A percentile compares a stretch with the other conserved stretches of the same genome.
phyloP scores from a whole-genome alignment of 2,888 invertebrate species.

The Ochropleura plecta region DNA sequence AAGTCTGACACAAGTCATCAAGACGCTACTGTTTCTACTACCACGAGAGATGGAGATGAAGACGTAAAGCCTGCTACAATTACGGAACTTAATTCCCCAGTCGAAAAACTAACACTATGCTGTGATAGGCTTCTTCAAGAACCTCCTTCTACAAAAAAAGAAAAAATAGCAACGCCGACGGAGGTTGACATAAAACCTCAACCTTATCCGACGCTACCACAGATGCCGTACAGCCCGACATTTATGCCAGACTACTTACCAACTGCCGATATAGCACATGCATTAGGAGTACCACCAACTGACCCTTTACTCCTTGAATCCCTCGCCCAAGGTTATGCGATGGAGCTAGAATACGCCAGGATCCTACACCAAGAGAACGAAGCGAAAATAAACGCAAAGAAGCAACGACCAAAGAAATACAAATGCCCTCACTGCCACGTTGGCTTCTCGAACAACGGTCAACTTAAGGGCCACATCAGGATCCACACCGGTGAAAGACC shows the following conservation, averaged over 20 bases:
- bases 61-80: constrained; percentile 60
- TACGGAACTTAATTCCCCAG: constrained; percentile 76
- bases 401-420: constrained; percentile 97
- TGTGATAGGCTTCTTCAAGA: constrained; percentile 83
- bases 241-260: constrained; percentile 84
- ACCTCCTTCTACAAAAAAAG: constrained; percentile 67
- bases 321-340: constrained; percentile 90
- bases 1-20: constrained; percentile 83
- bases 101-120: constrained; percentile 81
- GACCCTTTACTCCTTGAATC: constrained; percentile 88
- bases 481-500: constrained; percentile 98
- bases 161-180: constrained; percentile 59
- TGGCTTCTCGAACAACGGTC: constrained; percentile 98
- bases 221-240: constrained; percentile 71
- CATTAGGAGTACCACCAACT: constrained; percentile 85
- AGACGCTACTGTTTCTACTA: constrained; percentile 91
- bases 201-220: constrained; percentile 54
- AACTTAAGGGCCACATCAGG: constrained; percentile 97
- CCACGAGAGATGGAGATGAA: constrained; percentile 82
- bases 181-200: constrained; percentile 54
- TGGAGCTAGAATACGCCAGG: constrained; percentile 93
- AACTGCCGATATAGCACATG: constrained; percentile 84
- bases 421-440: constrained; percentile 97
- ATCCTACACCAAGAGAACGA: constrained; percentile 93
- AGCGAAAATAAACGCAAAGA: constrained; percentile 92